A percentile compares a stretch with the other conserved stretches of the same genome.
These are phyloP conservation scores for Drosophila percnosoma DNA, from an alignment of 2,888 invertebrate species.

Conservation along the genomic window DNA sequence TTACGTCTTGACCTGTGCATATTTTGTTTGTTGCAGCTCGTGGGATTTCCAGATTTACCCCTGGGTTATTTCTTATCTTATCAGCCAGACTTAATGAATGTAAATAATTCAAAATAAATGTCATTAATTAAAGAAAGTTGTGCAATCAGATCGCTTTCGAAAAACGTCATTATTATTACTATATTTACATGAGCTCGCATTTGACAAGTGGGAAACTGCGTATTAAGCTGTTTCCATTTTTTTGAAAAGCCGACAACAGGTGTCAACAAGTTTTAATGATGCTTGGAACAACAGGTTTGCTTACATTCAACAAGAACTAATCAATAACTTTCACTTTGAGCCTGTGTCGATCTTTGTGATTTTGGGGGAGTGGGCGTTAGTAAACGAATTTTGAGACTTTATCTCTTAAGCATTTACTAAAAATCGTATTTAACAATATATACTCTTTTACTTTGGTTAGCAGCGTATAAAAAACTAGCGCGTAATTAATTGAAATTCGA, in stretches of 20 bases:
- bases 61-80: conserved; percentile 37
- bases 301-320: neutral
- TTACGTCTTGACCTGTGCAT: conserved; percentile 30
- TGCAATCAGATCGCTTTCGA: conserved; percentile 19
- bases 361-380: neutral
- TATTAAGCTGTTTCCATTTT: neutral
- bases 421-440: neutral
- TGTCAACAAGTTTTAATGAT: neutral
- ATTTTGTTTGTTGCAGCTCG: conserved; percentile 5
- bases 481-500: conserved; percentile 45
- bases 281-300: conserved; percentile 2
- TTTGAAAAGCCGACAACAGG: neutral
- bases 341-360: neutral
- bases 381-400: neutral
- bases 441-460: neutral
- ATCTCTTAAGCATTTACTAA: neutral
- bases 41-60: conserved; percentile 33
- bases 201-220: neutral
- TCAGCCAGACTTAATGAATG: conserved; percentile 26
- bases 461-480: conserved; percentile 19
- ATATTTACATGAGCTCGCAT: conserved; percentile 4
- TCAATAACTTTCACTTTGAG: neutral
- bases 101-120: neutral
- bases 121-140: conserved; percentile 7
- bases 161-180: conserved; percentile 17